Evolutionary conservation across 92 coral and sea anemone species (phyloP).

Genomic region (Plumapathes pennacea): DNA sequence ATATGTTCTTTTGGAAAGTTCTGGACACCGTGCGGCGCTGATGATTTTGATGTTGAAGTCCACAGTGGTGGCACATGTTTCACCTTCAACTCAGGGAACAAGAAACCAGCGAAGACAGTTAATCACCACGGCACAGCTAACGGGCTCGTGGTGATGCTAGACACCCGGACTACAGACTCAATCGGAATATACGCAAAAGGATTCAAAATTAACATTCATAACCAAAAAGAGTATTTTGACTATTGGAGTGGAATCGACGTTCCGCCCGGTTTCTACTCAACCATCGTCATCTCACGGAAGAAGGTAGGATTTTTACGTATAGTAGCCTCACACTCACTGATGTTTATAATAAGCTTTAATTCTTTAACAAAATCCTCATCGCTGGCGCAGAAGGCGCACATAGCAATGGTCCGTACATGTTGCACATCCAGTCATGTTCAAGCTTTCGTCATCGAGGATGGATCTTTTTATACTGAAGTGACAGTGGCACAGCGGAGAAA

Average conservation of each 20-base stretch:
- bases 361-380: no score
- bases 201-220: slow-evolving; percentile 20
- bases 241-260: not conserved
- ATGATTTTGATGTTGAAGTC: slow-evolving; percentile 11
- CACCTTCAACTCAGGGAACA: slow-evolving; percentile 40
- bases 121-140: not conserved
- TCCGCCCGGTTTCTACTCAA: slow-evolving; percentile 14
- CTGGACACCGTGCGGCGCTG: not conserved
- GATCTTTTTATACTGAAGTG: no score
- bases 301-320: slow-evolving; percentile 16
- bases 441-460: no score
- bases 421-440: no score
- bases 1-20: not conserved
- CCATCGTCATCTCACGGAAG: not conserved
- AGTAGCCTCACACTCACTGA: no score
- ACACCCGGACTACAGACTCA: not conserved
- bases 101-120: not conserved
- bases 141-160: slow-evolving; percentile 31
- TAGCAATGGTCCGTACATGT: no score
- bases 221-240: slow-evolving; percentile 24
- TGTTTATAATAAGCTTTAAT: no score
- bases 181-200: slow-evolving; percentile 30
- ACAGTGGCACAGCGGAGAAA: no score
- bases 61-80: slow-evolving; percentile 19
- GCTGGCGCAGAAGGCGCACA: no score